Evolutionary conservation across 2,797 vertebrate genomes (phyloP).

Genomic region (Halcyon badia): DNA sequence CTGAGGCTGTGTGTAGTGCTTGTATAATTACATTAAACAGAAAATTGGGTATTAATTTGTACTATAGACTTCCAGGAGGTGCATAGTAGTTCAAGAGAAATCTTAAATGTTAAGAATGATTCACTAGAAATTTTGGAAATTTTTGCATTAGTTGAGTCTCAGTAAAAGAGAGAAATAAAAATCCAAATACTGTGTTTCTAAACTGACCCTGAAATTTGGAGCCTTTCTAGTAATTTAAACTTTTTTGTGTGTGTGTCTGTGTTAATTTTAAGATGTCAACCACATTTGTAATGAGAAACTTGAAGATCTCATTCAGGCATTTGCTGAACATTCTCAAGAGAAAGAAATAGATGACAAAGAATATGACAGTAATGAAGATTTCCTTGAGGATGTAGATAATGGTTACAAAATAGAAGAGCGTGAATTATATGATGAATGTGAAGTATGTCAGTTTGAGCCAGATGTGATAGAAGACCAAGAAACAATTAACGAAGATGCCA

Average conservation of each 20-base stretch:
- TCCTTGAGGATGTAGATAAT: not conserved
- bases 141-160: not conserved
- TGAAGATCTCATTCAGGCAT: slow-evolving; percentile 88
- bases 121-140: not conserved
- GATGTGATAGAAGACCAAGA: slow-evolving; percentile 62
- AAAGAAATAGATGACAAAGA: slow-evolving; percentile 25
- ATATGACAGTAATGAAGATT: slow-evolving; percentile 18
- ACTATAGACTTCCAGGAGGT: not conserved
- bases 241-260: not conserved
- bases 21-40: not conserved
- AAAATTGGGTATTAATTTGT: not conserved
- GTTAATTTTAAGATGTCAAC: slow-evolving; percentile 29
- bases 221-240: not conserved
- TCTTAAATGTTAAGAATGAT: not conserved
- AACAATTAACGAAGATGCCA: not conserved
- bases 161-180: not conserved
- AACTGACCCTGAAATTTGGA: not conserved
- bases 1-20: not conserved
- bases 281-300: slow-evolving; percentile 84
- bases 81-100: not conserved
- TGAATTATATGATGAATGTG: slow-evolving; percentile 48
- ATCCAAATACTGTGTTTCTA: not conserved
- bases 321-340: slow-evolving; percentile 74
- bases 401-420: slow-evolving; percentile 42
- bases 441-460: slow-evolving; percentile 70